phyloP scores from a whole-genome alignment of 1,140 invertebrate species.

The Trachymyrmex cornetzi region DNA sequence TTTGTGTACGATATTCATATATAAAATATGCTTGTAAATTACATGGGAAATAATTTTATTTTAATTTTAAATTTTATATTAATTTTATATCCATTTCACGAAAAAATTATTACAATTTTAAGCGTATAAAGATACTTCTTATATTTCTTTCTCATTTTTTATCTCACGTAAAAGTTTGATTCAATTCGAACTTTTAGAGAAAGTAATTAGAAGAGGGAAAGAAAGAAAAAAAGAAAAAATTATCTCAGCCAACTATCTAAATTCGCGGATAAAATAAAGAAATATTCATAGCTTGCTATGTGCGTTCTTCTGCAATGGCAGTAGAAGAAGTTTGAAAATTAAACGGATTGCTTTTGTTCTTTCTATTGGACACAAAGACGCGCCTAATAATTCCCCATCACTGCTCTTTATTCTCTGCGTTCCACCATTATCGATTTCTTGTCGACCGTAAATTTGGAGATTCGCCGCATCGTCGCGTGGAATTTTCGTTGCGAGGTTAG shows the following conservation, averaged over 20 bases:
- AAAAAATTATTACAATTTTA: background rate
- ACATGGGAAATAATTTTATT: background rate
- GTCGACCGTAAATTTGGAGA: conserved; percentile 37
- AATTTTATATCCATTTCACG: background rate
- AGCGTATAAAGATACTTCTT: background rate
- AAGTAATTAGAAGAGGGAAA: background rate
- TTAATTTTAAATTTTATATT: background rate
- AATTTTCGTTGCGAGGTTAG: conserved; percentile 40
- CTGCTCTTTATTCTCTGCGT: background rate
- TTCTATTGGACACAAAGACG: background rate
- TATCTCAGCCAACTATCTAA: background rate
- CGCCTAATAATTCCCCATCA: background rate
- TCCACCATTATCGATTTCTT: conserved; percentile 25
- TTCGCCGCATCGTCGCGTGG: conserved; percentile 48
- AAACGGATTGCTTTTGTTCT: background rate
- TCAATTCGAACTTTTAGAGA: conserved; percentile 21
- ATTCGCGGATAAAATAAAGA: background rate
- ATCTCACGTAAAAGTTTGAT: conserved; percentile 3
- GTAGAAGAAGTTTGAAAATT: background rate
- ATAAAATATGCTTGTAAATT: background rate
- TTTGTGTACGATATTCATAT: background rate
- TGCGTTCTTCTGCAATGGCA: background rate
- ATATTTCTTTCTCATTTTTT: background rate
- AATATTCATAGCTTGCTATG: background rate
- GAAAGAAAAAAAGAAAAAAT: background rate